Base-by-base conservation (phyloP, 2,888 invertebrate genomes). In the Torymus tubicola region DNA sequence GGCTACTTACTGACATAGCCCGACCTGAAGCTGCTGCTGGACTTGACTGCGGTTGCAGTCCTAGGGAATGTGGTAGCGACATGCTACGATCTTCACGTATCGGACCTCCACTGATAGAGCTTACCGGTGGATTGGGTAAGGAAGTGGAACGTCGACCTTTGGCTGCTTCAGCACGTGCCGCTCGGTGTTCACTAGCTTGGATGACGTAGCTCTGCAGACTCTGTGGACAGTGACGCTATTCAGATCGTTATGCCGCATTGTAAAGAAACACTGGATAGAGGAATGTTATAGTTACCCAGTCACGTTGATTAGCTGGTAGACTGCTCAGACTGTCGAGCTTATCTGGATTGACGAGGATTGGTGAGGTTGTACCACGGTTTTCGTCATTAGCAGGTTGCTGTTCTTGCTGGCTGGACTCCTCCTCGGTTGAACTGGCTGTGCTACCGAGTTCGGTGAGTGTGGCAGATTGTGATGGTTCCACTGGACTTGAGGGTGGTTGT, bases 301-400 rank as follows among this genome's bases (percentile, higher is more conserved):
- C 61, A 84, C 88, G 68, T 73, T 86, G 75, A 81, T 87, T 73
- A 2, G 85, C 83, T 55, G 81, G 21, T 18, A 75, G 61, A 14
- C 50, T 64, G 2, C 88, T 73, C 24, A 87, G 83, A 81, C 63
- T 31, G n/a, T 84, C 82, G 1, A 90, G 78, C 53, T 89, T 89
- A 64, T 89, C 90, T 0, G 90, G 90, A 63, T 81, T 88, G 84
- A 90, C 88, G 3, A 90, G 67, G 21, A 90, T 89, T 0, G 90
- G 87, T 1, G 90, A 89, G 13, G 88, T 86, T 72, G 89, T 87
- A 73, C 86, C 89, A 79, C 89, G 89, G 61, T 85, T 86, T 57
- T 91, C 90, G 61, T 88, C 2, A 2, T 21, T 21, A 21, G 21
- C 21, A 21, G 21, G 21, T 21, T 21, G 21, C 21, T 21, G 86